phyloP scores from a whole-genome alignment of 2,888 invertebrate genomes.

The Julus scandinavius region DNA sequence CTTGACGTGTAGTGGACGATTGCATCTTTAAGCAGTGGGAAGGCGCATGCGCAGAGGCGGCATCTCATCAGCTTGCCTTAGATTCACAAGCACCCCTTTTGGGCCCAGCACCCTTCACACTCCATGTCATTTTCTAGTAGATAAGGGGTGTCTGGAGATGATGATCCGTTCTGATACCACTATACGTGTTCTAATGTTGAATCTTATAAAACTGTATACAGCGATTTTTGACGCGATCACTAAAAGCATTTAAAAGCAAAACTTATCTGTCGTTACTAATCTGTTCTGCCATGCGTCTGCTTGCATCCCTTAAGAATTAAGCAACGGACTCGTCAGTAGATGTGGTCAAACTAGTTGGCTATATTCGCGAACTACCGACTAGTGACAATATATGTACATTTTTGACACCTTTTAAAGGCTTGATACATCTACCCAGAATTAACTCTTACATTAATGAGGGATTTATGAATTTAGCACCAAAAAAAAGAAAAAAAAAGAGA shows the following conservation, averaged over 20 bases:
- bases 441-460: too few relatives aligned
- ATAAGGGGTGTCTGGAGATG: not conserved
- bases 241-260: conserved; percentile 14
- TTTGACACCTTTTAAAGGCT: not conserved
- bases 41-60: not conserved
- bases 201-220: too few relatives aligned
- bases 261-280: not conserved
- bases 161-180: not conserved
- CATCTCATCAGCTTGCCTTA: not conserved
- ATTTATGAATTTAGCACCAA: too few relatives aligned
- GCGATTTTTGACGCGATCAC: not conserved
- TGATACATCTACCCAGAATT: too few relatives aligned
- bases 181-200: too few relatives aligned
- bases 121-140: not conserved
- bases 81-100: not conserved
- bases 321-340: not conserved
- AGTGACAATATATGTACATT: not conserved
- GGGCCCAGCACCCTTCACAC: not conserved
- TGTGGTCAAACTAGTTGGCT: not conserved
- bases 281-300: not conserved
- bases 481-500: too few relatives aligned
- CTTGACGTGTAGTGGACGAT: conserved; percentile 46
- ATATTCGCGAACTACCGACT: not conserved
- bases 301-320: not conserved
- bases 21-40: conserved; percentile 1